phyloP scores from a whole-genome alignment of 1,140 invertebrate species.

The Drosophila watanabei region DNA sequence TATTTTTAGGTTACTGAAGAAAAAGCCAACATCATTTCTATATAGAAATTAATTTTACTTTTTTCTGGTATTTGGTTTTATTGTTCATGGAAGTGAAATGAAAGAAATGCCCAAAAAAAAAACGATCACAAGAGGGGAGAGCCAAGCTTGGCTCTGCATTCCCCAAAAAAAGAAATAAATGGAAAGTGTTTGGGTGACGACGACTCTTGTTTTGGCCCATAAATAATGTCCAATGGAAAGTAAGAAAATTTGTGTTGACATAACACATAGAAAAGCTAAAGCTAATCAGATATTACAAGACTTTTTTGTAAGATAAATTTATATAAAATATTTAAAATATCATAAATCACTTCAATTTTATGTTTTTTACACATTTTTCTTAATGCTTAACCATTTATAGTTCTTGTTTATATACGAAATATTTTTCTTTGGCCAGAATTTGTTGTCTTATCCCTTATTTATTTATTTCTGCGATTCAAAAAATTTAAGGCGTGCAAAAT shows the following conservation, averaged over 20 bases:
- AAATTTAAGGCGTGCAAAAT: conserved; percentile 39
- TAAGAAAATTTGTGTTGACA: conserved; percentile 13
- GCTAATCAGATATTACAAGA: neutral
- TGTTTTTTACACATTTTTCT: neutral
- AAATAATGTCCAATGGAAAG: conserved; percentile 24
- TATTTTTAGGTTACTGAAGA: conserved; percentile 6
- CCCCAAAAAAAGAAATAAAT: conserved; percentile 28
- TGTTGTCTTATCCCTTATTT: neutral
- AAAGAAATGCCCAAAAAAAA: conserved; percentile 43
- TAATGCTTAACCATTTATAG: too few relatives aligned
- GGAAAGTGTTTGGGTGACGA: conserved; percentile 41
- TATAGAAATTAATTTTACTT: conserved; percentile 63
- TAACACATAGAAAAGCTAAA: neutral
- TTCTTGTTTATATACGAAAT: neutral
- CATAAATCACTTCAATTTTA: neutral
- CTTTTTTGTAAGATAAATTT: neutral
- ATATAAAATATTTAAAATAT: neutral
- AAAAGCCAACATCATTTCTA: conserved; percentile 19
- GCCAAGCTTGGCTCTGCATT: conserved; percentile 16
- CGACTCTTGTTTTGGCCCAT: neutral
- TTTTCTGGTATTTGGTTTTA: conserved; percentile 21
- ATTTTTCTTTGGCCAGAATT: neutral
- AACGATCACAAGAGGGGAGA: conserved; percentile 30
- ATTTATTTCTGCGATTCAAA: conserved; percentile 2
- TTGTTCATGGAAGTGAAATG: conserved; percentile 64